Percentiles rank a stretch among this genome's conserved stretches.
Evolutionary conservation across 2,113 vertebrate species (phyloP).

Genomic region (Oncorhynchus gorbuscha): DNA sequence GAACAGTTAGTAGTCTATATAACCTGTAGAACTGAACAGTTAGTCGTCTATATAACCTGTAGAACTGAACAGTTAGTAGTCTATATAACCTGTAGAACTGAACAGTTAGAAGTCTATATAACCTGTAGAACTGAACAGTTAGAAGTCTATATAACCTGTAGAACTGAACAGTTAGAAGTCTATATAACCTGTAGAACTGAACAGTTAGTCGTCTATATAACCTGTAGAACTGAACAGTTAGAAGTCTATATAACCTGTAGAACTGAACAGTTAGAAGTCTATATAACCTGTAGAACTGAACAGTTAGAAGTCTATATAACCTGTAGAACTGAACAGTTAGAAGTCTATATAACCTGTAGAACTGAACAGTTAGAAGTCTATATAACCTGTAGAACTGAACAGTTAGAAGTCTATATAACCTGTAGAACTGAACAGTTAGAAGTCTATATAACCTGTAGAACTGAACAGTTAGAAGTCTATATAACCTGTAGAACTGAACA

Average conservation of each 20-base stretch:
- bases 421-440: not conserved
- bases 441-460: no score
- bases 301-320: not conserved
- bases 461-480: not conserved
- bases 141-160: no score
- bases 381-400: not conserved
- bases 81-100: not conserved
- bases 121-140: no score
- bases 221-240: no score
- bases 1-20: not conserved
- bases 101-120: not conserved
- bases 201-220: no score
- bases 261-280: no score
- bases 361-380: no score
- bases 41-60: not conserved
- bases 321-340: not conserved
- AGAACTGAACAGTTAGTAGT: not conserved
- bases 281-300: not conserved
- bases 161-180: no score
- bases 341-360: no score
- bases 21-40: not conserved
- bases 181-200: no score
- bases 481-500: not conserved
- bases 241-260: no score
- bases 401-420: not conserved